Evolutionary conservation across 2,888 invertebrate species (phyloP).

Genomic region (Odontocerum albicorne): DNA sequence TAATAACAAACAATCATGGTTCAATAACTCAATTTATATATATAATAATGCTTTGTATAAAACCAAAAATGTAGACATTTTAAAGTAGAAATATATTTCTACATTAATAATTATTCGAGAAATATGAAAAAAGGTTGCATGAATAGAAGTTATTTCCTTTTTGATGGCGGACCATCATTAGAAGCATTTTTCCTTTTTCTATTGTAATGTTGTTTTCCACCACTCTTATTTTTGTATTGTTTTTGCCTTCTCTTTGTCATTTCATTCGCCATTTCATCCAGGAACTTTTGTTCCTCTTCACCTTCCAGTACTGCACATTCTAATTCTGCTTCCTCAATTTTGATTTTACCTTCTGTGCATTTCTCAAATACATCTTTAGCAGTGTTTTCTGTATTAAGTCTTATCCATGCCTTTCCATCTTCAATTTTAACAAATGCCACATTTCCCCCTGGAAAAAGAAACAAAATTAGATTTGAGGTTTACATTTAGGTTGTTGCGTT

Average conservation of each 20-base stretch:
- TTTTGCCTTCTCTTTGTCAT: slow-evolving; percentile 60
- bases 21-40: too few relatives aligned
- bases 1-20: too few relatives aligned
- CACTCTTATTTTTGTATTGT: slow-evolving; percentile 47
- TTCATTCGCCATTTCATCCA: slow-evolving; percentile 64
- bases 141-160: too few relatives aligned
- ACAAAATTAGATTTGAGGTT: neutral
- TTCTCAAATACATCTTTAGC: slow-evolving; percentile 67
- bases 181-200: slow-evolving; percentile 42
- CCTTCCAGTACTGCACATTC: slow-evolving; percentile 63
- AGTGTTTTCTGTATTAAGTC: slow-evolving; percentile 69
- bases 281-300: slow-evolving; percentile 69
- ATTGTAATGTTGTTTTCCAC: slow-evolving; percentile 45
- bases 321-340: slow-evolving; percentile 55
- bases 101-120: too few relatives aligned
- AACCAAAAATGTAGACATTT: too few relatives aligned
- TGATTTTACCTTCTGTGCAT: slow-evolving; percentile 64
- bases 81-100: too few relatives aligned
- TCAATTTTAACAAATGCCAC: slow-evolving; percentile 75
- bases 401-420: slow-evolving; percentile 70
- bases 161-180: slow-evolving; percentile 14
- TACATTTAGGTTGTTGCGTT: too few relatives aligned
- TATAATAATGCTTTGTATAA: too few relatives aligned
- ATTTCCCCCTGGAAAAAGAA: slow-evolving; percentile 48
- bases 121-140: too few relatives aligned